Base-by-base conservation (phyloP, 2,797 vertebrate species). In the Pipistrellus nathusii region DNA sequence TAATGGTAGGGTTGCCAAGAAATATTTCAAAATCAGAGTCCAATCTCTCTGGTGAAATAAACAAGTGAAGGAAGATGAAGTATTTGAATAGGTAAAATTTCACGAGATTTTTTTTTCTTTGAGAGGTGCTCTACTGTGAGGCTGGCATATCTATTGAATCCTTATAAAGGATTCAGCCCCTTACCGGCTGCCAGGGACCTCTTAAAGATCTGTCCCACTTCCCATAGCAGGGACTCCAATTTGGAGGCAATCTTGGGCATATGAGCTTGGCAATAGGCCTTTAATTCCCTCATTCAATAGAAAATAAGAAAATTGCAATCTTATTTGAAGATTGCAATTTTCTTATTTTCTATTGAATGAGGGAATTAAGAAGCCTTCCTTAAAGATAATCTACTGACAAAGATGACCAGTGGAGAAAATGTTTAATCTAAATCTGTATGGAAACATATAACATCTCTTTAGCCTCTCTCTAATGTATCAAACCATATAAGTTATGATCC, bases 371-470 rank as follows among this genome's bases (percentile, higher is more conserved):
- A 95, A 82, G 75, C 27, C 21, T 86, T 68, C n/a, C 66, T 55
- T 85, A 51, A 91, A 85, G 68, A 35, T 35, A 72, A 85, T 83
- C n/a, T 76, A 88, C 71, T 91, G 72, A 86, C 48, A 91, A 91
- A 84, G 64, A 85, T 41, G 81, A 75, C 8, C 71, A 93, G 27
- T 85, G 38, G 62, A 97, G 72, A 92, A 75, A 89, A 89, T 53
- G 55, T 53, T 59, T 80, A 85, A 62, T 64, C 84, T 76, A 76
- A 53, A 71, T 69, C 44, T 91, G 11, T 80, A 51, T 10, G 68
- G 68, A 92, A 84, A 92, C 15, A 72, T 7, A 8, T 18, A 41
- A 73, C 13, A 64, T 88, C 23, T 95, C 41, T 90, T 46, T 75
- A 95, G 48, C 14, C 38, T 82, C 12, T 91, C 46, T 91, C 55